Evolutionary conservation across 2,113 vertebrate genomes (phyloP).

Genomic region (Lontra canadensis): DNA sequence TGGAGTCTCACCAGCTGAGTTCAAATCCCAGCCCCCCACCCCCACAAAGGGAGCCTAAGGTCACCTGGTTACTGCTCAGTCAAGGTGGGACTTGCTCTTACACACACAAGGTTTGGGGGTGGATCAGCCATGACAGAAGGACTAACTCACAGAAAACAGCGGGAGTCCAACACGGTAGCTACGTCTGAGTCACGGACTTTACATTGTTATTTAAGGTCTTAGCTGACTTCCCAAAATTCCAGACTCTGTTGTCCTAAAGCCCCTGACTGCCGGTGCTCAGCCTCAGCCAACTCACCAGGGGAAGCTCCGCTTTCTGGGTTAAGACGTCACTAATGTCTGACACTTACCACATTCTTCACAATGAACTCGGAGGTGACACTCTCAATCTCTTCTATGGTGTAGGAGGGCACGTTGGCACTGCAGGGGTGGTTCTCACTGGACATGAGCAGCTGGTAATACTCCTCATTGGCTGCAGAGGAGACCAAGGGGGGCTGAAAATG

Average conservation of each 20-base stretch:
- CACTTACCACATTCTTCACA: slow-evolving; percentile 85
- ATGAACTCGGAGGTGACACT: slow-evolving; percentile 89
- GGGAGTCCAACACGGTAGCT: fast-evolving
- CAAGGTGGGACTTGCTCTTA: background rate
- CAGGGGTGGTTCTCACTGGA: slow-evolving; percentile 89
- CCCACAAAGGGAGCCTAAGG: background rate
- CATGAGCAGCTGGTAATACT: slow-evolving; percentile 94
- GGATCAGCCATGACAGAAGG: background rate
- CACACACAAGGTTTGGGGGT: fast-evolving
- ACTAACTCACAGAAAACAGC: background rate
- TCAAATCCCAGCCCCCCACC: background rate
- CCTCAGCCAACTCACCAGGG: fast-evolving
- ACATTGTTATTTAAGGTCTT: background rate
- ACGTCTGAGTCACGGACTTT: background rate
- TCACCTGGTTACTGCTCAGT: background rate
- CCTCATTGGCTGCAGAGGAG: slow-evolving; percentile 90
- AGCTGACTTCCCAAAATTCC: background rate
- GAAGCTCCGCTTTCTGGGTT: too few relatives aligned
- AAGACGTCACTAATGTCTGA: fast-evolving
- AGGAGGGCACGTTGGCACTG: slow-evolving; percentile 89
- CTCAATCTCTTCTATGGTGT: slow-evolving; percentile 92
- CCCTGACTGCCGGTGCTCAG: fast-evolving
- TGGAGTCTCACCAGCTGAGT: background rate
- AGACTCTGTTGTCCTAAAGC: fast-evolving
- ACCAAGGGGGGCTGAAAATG: fast-evolving